Conservation (phyloP, 1,140 invertebrate genomes). For the Drosophila sp. region DNA sequence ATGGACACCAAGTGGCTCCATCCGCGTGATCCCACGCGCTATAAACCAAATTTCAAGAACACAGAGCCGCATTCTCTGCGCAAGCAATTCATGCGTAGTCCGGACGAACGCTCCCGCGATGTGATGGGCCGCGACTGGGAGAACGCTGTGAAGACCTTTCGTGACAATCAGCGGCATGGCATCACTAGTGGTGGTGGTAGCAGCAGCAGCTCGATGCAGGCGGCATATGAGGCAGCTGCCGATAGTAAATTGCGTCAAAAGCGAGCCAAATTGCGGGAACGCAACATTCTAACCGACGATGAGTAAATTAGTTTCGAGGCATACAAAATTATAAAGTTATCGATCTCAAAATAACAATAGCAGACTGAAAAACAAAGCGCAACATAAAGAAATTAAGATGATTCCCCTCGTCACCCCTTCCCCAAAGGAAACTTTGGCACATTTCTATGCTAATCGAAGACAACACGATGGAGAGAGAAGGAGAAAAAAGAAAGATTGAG, state of each 20-base stretch:
- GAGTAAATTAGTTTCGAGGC: not conserved
- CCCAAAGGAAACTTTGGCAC: not conserved
- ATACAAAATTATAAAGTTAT: too few species aligned
- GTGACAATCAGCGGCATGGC: not conserved
- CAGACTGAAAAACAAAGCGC: not conserved
- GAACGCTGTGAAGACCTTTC: slow-evolving; percentile 14
- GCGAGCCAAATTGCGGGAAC: not conserved
- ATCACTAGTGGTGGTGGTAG: too few species aligned
- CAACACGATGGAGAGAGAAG: not conserved
- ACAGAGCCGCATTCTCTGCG: slow-evolving; percentile 44
- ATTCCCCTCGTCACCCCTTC: too few species aligned
- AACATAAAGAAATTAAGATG: not conserved
- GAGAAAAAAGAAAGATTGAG: not conserved
- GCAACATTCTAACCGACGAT: not conserved
- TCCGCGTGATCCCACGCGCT: slow-evolving; percentile 34
- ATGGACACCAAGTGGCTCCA: slow-evolving; percentile 53
- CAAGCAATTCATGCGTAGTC: slow-evolving; percentile 64
- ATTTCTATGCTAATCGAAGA: slow-evolving; percentile 12
- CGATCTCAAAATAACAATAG: too few species aligned
- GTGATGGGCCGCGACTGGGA: slow-evolving; percentile 54
- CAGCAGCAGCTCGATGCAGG: not conserved
- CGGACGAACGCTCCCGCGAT: slow-evolving; percentile 52
- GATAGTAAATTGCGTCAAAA: not conserved
- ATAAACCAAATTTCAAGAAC: slow-evolving; percentile 49
- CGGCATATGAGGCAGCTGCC: not conserved